These are phyloP conservation scores for Blennius ocellaris DNA, from an alignment of 2,113 vertebrate species.

Conservation along the genomic window DNA sequence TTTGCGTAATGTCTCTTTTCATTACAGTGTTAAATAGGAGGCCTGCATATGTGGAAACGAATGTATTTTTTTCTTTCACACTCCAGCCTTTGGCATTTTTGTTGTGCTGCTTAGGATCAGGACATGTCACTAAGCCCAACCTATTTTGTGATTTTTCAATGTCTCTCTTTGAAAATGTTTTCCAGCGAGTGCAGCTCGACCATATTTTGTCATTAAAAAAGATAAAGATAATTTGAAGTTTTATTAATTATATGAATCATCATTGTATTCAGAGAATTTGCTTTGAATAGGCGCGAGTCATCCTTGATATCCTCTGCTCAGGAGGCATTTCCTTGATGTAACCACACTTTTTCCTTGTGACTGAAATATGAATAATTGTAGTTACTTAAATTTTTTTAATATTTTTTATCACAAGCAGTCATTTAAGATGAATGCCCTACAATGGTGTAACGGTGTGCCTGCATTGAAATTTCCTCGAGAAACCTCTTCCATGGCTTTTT, in stretches of 20 bases:
- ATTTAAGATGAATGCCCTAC: neutral
- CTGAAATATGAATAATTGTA: neutral
- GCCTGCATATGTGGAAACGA: no score
- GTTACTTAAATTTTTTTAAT: neutral
- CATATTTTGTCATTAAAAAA: constrained; percentile 1
- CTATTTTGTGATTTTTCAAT: constrained; percentile 2
- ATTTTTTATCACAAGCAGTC: neutral
- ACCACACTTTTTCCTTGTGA: neutral
- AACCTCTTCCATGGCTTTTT: neutral
- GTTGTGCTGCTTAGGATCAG: neutral
- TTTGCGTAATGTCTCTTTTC: constrained; percentile 11
- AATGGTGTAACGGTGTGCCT: neutral
- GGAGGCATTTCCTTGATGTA: neutral
- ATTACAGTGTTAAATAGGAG: no score
- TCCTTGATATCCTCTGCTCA: neutral
- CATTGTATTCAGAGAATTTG: constrained; percentile 1
- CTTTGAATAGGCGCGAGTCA: constrained; percentile 9
- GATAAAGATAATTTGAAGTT: constrained; percentile 5
- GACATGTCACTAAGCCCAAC: neutral
- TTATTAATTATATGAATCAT: constrained; percentile 23
- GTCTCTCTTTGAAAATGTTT: constrained; percentile 17
- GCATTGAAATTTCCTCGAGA: neutral
- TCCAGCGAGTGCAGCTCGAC: neutral
- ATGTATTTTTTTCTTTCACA: no score
- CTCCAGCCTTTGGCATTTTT: no score